Base-by-base conservation (phyloP, 2,888 invertebrate genomes). In the Calameuta idolon region DNA sequence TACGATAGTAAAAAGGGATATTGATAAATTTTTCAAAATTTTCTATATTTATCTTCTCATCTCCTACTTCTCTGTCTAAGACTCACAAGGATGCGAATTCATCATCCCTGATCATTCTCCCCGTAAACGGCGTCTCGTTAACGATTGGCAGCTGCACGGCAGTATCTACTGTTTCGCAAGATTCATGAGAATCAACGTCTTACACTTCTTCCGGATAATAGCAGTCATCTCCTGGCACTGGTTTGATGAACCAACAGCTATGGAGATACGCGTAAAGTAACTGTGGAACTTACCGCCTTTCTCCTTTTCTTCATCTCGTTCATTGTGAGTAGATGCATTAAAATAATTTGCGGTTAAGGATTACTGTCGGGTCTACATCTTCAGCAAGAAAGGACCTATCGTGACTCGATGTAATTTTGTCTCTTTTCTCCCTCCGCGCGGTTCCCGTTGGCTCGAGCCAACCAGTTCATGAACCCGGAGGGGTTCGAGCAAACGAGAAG, bases 111-210 rank as follows among this genome's bases (percentile, higher is more conserved):
- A 1, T 9, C 0, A 5, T 55, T 55, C 23, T 23, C 2, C 55
- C 55, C 55, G 2, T 55, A 71, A 31, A 71, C 71, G 4, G 71
- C 11, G 23, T 71, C 31, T 71, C 71, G 30, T 31, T 71, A 71
- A 34, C 11, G 11, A 34, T 31, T 31, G 30, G 15, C 2, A 55
- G 23, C 23, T 55, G 23, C 55, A 55, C 23, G 55, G 9, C 23
- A 40, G 3, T 15, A 5, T 15, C 15, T 15, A 40, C 79, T 79
- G 79, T 79, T 81, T 81, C 80, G 79, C 81, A 75, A 81, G 79
- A 78, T 78, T 76, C 71, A n/a, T 55, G 77, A 77, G 78, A 78
- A 77, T 77, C 75, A 75, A 78, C 79, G 71, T 74, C 76, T 69
- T 76, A 73, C 76, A 71, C 69, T 79, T 81, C 23, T 9, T 55